Conservation (phyloP, 2,797 vertebrate species). For the Sphenopsis melanotis region DNA sequence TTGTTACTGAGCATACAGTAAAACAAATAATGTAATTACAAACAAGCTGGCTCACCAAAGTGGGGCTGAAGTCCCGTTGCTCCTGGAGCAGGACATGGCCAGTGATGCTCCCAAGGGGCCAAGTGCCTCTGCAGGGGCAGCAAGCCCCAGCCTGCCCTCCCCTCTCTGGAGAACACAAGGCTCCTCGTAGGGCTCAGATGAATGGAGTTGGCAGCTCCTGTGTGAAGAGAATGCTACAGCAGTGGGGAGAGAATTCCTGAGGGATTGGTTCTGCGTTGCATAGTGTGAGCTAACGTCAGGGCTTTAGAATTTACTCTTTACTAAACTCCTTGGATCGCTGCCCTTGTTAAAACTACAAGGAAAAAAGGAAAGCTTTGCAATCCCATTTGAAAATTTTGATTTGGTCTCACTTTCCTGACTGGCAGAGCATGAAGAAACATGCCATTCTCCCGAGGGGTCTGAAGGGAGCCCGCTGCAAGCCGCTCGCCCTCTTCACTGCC, state of each 20-base stretch:
- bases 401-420: constrained; percentile 69
- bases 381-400: constrained; percentile 51
- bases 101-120: not conserved
- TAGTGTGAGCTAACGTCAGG: constrained; percentile 26
- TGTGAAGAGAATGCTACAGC: not conserved
- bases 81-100: not conserved
- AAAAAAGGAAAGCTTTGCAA: constrained; percentile 24
- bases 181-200: not conserved
- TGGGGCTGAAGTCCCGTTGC: not conserved
- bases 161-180: not conserved
- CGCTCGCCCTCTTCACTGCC: constrained; percentile 72
- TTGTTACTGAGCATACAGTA: not conserved
- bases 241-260: constrained; percentile 8
- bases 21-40: not conserved
- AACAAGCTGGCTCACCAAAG: not conserved
- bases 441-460: constrained; percentile 62
- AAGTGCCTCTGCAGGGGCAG: not conserved
- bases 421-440: constrained; percentile 81
- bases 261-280: not conserved
- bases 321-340: constrained; percentile 19
- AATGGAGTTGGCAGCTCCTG: not conserved
- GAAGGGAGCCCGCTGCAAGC: constrained; percentile 70
- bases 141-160: not conserved
- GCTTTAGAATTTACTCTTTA: constrained; percentile 37
- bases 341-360: constrained; percentile 35